Evolutionary conservation across 2,888 invertebrate species (phyloP), one percentile per base, ranked within the genome.

Genomic region (Agonopterix subpropinquella): DNA sequence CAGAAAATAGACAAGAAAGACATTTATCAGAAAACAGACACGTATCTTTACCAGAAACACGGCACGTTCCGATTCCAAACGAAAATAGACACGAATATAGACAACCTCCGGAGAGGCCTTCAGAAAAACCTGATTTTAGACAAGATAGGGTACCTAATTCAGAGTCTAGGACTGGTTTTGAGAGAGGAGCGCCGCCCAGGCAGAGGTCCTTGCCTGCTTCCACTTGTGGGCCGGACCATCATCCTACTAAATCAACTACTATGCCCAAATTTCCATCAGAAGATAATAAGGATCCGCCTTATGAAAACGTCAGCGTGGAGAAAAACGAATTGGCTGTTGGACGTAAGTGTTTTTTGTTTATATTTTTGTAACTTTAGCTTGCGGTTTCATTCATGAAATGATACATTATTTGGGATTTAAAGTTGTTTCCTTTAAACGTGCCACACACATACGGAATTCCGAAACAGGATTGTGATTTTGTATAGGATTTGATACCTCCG

Each of bases 251-350:
- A 48, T 91, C 91, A 0, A 90, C 80, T 3, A 91, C 91, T 0
- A 90, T 90, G 73, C 90, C 91, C 0, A 91, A 91, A 54, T 90
- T 91, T 47, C 89, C 89, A 0, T 82, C 84, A 0, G 84, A 85
- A 43, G 86, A 86, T 5, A 53, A 58, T 0, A 85, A 79, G 51
- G 85, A 86, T 41, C 79, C 86, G 1, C 82, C 85, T 1, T 88
- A 88, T 49, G 87, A 88, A 48, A 88, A 87, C 58, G 79, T 87
- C 0, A 72, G 72, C 0, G 74, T 76, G 1, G 86, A 84, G 51
- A 79, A 77, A 48, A 82, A 83, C 50, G 84, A 85, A 50, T 57
- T 80, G 50, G 77, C 84, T 45, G 69, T 81, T 53, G 77, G 73
- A 53, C 74, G 87, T 87, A 56, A 85, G 87, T 83, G 52, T 50